phyloP scores from a whole-genome alignment of 1,140 invertebrate species.

The Trigoniulus corallinus region DNA sequence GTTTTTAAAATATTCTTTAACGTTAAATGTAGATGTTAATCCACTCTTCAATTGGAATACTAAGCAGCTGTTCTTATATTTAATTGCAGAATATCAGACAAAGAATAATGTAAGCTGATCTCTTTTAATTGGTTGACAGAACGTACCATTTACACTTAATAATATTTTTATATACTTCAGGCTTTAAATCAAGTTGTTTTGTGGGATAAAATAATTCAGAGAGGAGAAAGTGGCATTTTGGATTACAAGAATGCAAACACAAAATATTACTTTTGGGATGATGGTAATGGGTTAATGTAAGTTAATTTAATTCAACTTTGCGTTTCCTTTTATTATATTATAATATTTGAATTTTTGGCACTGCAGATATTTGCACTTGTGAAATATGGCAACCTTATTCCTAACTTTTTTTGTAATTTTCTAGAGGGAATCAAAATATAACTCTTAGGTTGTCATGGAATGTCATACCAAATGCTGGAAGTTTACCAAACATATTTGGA shows the following conservation, averaged over 20 bases:
- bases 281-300: conserved; percentile 90
- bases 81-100: conserved; percentile 92
- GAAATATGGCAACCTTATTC: too few species aligned
- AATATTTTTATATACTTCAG: conserved; percentile 27
- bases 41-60: conserved; percentile 99
- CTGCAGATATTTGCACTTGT: too few species aligned
- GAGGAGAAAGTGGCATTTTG: conserved; percentile 79
- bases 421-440: conserved; percentile 79
- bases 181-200: conserved; percentile 57
- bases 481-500: conserved; percentile 68
- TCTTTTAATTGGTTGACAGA: not conserved
- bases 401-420: not conserved
- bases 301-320: conserved; percentile 4
- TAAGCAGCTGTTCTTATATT: conserved; percentile 91
- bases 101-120: conserved; percentile 43
- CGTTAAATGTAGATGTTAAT: conserved; percentile 61
- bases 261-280: conserved; percentile 99
- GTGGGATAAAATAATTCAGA: conserved; percentile 96
- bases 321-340: not conserved
- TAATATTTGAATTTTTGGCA: not conserved
- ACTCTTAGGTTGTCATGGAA: conserved; percentile 93
- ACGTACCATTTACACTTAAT: too few species aligned
- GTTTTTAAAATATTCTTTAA: conserved; percentile 9
- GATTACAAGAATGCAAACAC: conserved; percentile 89
- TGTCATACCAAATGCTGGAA: conserved; percentile 94